Conservation (phyloP, 2,888 invertebrate genomes). For the Oligia strigilis region DNA sequence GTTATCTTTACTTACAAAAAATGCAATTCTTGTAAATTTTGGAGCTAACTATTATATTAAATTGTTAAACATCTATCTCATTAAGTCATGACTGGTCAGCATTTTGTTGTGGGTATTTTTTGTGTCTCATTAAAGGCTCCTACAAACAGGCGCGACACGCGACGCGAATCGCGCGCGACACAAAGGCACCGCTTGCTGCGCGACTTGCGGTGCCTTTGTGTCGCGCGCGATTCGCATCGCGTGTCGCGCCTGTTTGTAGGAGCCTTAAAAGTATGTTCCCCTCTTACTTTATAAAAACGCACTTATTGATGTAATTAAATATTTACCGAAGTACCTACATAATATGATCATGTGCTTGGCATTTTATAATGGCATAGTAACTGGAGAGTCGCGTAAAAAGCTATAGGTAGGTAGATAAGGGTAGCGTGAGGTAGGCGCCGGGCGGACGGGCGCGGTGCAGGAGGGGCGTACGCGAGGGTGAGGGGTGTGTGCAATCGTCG, state of each 20-base stretch:
- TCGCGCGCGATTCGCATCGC: no score
- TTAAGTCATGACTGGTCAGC: neutral
- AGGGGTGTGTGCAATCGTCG: conserved; percentile 88
- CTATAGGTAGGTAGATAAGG: conserved; percentile 70
- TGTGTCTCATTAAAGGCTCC: neutral
- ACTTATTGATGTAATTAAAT: conserved; percentile 1
- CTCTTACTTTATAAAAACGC: neutral
- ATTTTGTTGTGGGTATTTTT: neutral
- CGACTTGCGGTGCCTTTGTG: no score
- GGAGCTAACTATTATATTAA: neutral
- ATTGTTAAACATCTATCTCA: neutral
- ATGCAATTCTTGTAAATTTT: neutral
- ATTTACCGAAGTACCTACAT: conserved; percentile 3
- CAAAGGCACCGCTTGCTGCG: no score
- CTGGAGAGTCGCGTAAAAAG: conserved; percentile 73
- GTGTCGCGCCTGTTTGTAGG: no score
- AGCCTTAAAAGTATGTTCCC: neutral
- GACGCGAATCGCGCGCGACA: no score
- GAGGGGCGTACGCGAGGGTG: conserved; percentile 75
- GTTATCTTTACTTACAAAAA: neutral
- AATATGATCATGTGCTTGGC: conserved; percentile 4
- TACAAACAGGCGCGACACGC: no score
- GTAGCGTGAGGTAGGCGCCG: conserved; percentile 76
- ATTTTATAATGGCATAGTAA: conserved; percentile 77
- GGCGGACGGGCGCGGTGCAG: conserved; percentile 79